Base-by-base conservation (phyloP, 2,888 invertebrate genomes). In the Nephrotoma flavescens region DNA sequence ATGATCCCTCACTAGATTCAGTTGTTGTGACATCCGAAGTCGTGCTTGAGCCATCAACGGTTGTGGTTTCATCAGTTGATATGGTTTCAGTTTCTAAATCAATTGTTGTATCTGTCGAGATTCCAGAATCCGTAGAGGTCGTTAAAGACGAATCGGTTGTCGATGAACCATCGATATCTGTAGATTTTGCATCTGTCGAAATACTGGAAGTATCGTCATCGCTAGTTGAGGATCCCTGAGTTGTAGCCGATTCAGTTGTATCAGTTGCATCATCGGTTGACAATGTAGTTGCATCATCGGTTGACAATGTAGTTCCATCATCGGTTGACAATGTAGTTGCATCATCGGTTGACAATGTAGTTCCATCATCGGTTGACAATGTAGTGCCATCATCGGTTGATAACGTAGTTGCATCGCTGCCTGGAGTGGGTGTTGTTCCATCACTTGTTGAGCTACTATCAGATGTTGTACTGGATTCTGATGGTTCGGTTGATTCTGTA, bases 41-140 rank as follows among this genome's bases (percentile, higher is more conserved):
- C 9, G 85, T 19, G 19, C 42, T 85, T 31, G 11, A 41, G 6
- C 89, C 89, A 57, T 89, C 89, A 9, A 89, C 89, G 6, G 89
- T 88, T 83, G 85, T 86, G 4, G 88, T 87, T n/a, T 41, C 41
- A 86, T 88, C 88, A 41, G 89, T 87, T 31, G 89, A 87, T 88
- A 86, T 88, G 31, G 31, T 31, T 31, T 85, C 42, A 7, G 85
- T 15, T 85, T n/a, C 12, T 19, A 19, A 57, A 19, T 31, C 31
- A 31, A 31, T 3, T 31, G 15, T 85, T 15, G 85, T 44, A 3
- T 85, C 42, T 19, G 85, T 44, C 9, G 85, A 19, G 9, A 71
- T 5, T 31, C 31, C 71, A 71, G 87, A 83, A 44, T 87, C 88
- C 86, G 88, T 87, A 42, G 88, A 87, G n/a, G 44, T 44, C 84